Evolutionary conservation across 2,888 invertebrate species (phyloP).

Genomic region (Netelia melanura): DNA sequence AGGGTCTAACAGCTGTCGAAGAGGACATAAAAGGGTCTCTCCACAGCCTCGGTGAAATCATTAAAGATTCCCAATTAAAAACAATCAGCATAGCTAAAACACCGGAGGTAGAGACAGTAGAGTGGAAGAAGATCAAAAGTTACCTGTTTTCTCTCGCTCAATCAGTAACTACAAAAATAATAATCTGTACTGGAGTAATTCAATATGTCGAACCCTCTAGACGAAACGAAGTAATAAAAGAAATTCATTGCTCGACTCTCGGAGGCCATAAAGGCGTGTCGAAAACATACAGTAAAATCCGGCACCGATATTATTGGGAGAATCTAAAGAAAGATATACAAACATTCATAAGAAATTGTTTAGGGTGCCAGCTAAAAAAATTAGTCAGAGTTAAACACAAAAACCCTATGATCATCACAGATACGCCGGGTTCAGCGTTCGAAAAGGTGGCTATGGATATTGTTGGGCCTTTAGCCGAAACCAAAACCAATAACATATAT

Average conservation of each 20-base stretch:
- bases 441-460: background rate
- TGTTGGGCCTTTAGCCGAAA: background rate
- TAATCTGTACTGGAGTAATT: conserved; percentile 31
- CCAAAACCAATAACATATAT: background rate
- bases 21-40: background rate
- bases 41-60: background rate
- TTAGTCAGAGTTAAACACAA: conserved; percentile 51
- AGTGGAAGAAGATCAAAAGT: too few species aligned
- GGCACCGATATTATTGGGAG: conserved; percentile 43
- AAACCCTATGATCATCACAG: conserved; percentile 66
- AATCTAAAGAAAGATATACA: conserved; percentile 50
- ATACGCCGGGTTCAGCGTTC: conserved; percentile 22
- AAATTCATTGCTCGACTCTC: conserved; percentile 17
- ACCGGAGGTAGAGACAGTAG: too few species aligned
- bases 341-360: conserved; percentile 50
- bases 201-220: background rate
- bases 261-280: conserved; percentile 48
- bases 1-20: background rate
- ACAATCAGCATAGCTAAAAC: conserved; percentile 27
- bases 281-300: conserved; percentile 57
- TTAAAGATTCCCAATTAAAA: background rate
- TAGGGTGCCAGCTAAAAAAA: conserved; percentile 69
- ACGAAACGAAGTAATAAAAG: background rate
- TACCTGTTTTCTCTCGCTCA: too few species aligned
- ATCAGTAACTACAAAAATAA: too few species aligned